Evolutionary conservation across 1,140 invertebrate species (phyloP), one percentile per base, ranked within the genome.

Genomic region (Nebria ingens): DNA sequence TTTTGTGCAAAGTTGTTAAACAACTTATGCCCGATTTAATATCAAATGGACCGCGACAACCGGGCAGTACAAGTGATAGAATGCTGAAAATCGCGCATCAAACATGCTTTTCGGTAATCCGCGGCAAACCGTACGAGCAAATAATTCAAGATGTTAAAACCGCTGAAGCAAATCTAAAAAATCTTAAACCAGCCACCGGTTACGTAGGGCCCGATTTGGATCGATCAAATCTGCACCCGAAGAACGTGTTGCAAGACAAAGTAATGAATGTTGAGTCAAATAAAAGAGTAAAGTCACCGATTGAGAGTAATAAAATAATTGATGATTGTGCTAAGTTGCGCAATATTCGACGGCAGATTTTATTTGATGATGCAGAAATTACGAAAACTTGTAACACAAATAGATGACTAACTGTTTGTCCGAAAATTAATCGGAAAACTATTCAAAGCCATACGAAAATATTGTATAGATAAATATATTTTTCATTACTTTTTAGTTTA

Each of bases 81-180:
- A 79, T 80, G 77, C 62, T 79, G 13, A 79, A 80, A 61, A 68
- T 84, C 2, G 82, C 83, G 1, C 76, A 78, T 51, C 74, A 75
- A 56, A 79, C 84, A 58, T 77, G 80, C 2, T 77, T 76, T 57
- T 70, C 80, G 0, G 74, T 84, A 12, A 74, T 82, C 15, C 79
- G 81, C 63, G 76, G 79, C 2, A 78, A 78, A 51, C 68, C 77
- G 0, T 68, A 76, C 4, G 77, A 79, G 11, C 76, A 80, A 57
- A 78, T 79, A 49, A 73, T 74, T 55, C 65, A 70, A 56, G 75
- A 79, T 29, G 73, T 19, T 12, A 53, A 53, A 29, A 17, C 9
- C 3, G 73, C 56, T 65, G 71, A 56, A 61, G 57, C 6, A 73
- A 70, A 57, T 58, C 72, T 2, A 57, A 67, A 0, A 70, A 68